Evolutionary conservation across 2,113 vertebrate genomes (phyloP).

Genomic region (Pseudopodoces humilis): DNA sequence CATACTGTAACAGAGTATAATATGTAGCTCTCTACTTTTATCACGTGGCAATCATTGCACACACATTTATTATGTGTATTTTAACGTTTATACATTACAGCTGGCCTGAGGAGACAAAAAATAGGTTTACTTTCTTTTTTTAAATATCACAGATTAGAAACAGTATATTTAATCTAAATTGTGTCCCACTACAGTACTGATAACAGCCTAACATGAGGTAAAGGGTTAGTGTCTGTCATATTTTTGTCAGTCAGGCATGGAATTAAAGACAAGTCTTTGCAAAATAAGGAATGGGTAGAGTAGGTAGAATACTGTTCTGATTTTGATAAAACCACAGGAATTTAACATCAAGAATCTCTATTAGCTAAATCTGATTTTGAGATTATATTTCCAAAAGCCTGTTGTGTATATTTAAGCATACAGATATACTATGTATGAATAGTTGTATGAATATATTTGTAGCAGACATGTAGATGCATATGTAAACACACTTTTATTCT

Average conservation of each 20-base stretch:
- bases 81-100: neutral
- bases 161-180: neutral
- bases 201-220: neutral
- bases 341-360: neutral
- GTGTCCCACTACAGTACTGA: neutral
- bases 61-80: neutral
- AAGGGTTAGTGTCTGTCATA: neutral
- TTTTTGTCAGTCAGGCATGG: neutral
- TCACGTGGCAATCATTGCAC: neutral
- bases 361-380: neutral
- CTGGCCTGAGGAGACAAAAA: neutral
- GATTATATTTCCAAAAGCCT: neutral
- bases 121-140: neutral
- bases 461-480: neutral
- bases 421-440: neutral
- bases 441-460: neutral
- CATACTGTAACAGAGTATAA: neutral
- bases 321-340: neutral
- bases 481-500: neutral
- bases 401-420: neutral
- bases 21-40: neutral
- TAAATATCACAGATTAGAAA: neutral
- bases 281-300: neutral
- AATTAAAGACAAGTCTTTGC: neutral
- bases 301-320: neutral